These are phyloP conservation scores for Stomatorhinus walkeri DNA, from an alignment of 2,797 vertebrate genomes.

Conservation along the genomic window DNA sequence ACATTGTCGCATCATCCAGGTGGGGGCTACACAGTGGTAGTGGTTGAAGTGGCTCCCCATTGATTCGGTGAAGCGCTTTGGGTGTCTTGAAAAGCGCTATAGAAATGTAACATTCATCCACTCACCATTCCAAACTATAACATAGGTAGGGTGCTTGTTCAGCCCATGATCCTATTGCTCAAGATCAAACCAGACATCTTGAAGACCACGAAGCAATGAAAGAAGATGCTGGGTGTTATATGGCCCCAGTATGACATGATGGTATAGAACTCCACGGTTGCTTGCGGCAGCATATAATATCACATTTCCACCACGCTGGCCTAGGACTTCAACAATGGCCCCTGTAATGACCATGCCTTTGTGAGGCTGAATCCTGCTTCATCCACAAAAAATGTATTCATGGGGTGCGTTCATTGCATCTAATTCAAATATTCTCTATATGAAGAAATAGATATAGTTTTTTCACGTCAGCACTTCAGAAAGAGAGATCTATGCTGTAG, in stretches of 20 bases:
- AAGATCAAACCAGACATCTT: not conserved
- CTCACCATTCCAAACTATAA: not conserved
- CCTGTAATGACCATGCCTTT: not conserved
- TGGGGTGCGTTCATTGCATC: not conserved
- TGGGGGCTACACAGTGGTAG: too few relatives aligned
- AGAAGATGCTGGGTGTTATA: not conserved
- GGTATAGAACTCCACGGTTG: not conserved
- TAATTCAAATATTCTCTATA: not conserved
- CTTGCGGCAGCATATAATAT: not conserved
- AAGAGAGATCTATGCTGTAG: not conserved
- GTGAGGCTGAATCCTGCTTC: not conserved
- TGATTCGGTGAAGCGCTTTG: not conserved
- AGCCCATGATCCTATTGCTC: not conserved
- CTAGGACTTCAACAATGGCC: not conserved
- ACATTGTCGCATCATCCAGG: too few relatives aligned
- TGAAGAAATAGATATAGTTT: not conserved
- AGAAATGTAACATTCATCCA: not conserved
- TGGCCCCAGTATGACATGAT: not conserved
- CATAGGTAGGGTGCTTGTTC: not conserved
- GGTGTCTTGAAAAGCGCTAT: not conserved
- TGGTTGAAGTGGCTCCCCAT: not conserved
- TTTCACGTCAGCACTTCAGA: not conserved
- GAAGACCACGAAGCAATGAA: not conserved
- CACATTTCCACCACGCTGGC: not conserved
- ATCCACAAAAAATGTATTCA: not conserved